Evolutionary conservation across 2,113 vertebrate species (phyloP), one percentile per base, ranked within the genome.

Genomic region (Thamnophis sirtalis): DNA sequence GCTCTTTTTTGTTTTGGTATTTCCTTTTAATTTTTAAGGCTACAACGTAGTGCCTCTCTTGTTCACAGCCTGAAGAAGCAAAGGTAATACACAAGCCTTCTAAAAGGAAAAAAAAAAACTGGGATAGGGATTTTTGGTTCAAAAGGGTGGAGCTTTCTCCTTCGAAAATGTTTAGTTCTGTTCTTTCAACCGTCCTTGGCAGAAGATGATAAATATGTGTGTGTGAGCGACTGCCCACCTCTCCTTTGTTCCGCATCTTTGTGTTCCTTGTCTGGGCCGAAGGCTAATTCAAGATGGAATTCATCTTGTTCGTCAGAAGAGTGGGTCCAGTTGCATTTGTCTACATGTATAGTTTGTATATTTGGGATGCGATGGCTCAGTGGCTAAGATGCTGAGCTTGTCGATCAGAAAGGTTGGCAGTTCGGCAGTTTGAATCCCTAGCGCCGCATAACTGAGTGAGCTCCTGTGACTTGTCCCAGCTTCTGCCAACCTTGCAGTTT

Each of bases 11-110:
- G 96, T 95, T 95, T 96, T 96, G 95, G 94, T 28, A 95, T 86
- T 94, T 94, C 84, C 80, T 94, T 92, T 95, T 95, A 95, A 90
- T 88, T 95, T 96, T 96, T 84, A 96, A 94, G 73, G 63, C n/a
- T 26, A 94, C 86, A 84, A 56, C 92, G 95, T 94, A 51, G 94
- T 86, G 93, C 95, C 93, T 0, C 9, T 8, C 93, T 3, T 93
- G 92, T 94, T 94, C 93, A 95, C 93, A 92, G 93, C 94, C 86
- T 87, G 51, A 94, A 92, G 93, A 93, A 80, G 33, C 91, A 58
- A 24, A 0, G 13, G 4, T 56, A 86, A 93, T 1, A 86, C 92
- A 91, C 56, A 10, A 3, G 55, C 95, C 91, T 93, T 92, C 54
- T 60, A 24, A 56, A 33, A 86, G 50, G 50, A 22, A n/a, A 51